Base-by-base conservation (phyloP, 2,113 vertebrate genomes). In the Engystomops pustulosus region DNA sequence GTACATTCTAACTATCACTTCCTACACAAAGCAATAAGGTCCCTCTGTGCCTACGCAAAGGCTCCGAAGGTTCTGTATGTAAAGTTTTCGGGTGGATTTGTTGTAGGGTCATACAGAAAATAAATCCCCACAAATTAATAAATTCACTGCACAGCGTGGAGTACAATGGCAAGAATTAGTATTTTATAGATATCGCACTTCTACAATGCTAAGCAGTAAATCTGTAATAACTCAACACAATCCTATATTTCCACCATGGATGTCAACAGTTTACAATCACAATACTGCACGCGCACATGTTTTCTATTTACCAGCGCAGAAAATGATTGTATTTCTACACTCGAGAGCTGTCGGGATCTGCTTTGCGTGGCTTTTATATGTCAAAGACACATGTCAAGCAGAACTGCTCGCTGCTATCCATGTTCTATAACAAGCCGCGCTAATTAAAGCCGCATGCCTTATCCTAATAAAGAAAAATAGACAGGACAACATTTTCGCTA, bases 321-420 rank as follows among this genome's bases (percentile, higher is more conserved):
- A 72, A 72, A 47, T 47, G 1, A 9, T 49, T 74, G 71, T 74
- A 27, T 74, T 49, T 20, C 49, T 49, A 74, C 11, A 49, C 25
- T 17, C 71, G 18, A 49, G 32, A 23, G 32, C 44, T 30, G 71
- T 74, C 25, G 17, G 27, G 17, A 74, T 74, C 7, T 49, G 44
- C 45, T 25, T 32, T 74, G 71, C 25, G 14, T 49, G 44, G 71
- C 44, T 49, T 74, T 74, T 49, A 74, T 74, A 74, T 14, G 71
- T 49, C 44, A 32, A 74, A 49, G 32, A 51, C 44, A 74, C 44
- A 49, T 74, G 49, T 49, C 36, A 74, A 18, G 17, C 44, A 74
- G 71, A 49, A 38, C 45, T 8, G 44, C 4, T 1, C 45, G 71
- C 27, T 45, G 71, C 45, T 74, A 74, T 74, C 71, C 71, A 49